phyloP scores from a whole-genome alignment of 2,113 vertebrate species.

The Embiotoca jacksoni region DNA sequence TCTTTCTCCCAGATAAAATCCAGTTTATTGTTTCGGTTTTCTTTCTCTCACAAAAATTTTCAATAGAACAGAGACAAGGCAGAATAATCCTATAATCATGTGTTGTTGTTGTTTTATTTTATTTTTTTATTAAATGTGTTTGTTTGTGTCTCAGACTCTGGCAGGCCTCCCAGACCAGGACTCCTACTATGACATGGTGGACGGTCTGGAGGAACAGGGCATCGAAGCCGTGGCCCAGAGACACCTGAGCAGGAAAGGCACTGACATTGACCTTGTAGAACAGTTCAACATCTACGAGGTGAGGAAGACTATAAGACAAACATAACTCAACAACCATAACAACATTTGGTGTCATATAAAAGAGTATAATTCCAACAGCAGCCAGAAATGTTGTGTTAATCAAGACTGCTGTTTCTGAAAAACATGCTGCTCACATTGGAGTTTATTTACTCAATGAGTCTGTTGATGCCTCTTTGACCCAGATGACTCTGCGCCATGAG shows the following conservation, averaged over 20 bases:
- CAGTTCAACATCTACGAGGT: slow-evolving; percentile 99
- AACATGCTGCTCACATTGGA: too few species aligned
- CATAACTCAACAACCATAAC: too few species aligned
- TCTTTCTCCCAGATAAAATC: not conserved
- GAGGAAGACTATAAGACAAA: slow-evolving; percentile 24
- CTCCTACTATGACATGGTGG: slow-evolving; percentile 95
- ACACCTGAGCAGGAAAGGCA: slow-evolving; percentile 93
- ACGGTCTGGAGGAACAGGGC: slow-evolving; percentile 95
- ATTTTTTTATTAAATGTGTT: not conserved
- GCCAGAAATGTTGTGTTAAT: not conserved
- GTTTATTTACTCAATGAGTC: too few species aligned
- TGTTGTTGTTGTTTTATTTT: not conserved
- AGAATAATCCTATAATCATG: not conserved
- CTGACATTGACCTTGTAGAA: slow-evolving; percentile 94
- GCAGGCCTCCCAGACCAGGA: slow-evolving; percentile 95
- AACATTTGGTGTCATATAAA: not conserved
- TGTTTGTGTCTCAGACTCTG: slow-evolving; percentile 85
- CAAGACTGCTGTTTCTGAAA: too few species aligned
- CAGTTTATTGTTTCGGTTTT: not conserved
- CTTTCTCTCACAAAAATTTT: not conserved
- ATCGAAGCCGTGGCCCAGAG: slow-evolving; percentile 91
- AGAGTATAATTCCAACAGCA: not conserved
- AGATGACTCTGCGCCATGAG: slow-evolving; percentile 91
- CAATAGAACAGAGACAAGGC: not conserved
- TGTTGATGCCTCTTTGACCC: slow-evolving; percentile 30